A percentile compares a stretch with the other conserved stretches of the same genome.
phyloP scores from a whole-genome alignment of 2,888 invertebrate genomes.

The Teleogryllus oceanicus region DNA sequence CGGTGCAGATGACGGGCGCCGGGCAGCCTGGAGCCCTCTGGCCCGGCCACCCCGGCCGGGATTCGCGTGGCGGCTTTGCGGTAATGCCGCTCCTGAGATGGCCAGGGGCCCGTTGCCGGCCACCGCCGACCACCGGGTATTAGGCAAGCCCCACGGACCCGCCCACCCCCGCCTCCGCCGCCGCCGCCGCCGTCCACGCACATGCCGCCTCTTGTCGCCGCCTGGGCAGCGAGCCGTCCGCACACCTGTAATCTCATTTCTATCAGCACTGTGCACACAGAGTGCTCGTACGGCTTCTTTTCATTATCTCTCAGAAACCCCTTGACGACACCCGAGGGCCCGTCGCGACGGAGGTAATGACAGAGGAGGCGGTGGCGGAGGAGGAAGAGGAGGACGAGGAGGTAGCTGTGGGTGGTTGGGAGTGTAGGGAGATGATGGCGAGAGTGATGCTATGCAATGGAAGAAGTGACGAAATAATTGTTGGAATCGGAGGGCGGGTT shows the following conservation, averaged over 20 bases:
- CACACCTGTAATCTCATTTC: constrained; percentile 18
- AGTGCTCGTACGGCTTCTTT: background rate
- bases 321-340: background rate
- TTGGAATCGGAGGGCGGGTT: no score
- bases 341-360: background rate
- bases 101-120: no score
- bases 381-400: background rate
- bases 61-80: no score
- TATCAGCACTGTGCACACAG: constrained; percentile 2
- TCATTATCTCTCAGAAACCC: constrained; percentile 18
- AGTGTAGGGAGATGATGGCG: background rate
- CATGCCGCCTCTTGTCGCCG: background rate
- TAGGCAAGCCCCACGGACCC: no score
- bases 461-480: background rate
- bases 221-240: background rate
- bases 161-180: background rate
- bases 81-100: no score
- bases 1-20: no score
- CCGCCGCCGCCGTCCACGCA: background rate
- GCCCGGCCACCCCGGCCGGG: no score
- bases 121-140: no score
- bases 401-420: background rate
- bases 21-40: no score
- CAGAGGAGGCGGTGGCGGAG: background rate
- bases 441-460: background rate